A percentile compares a stretch with the other conserved stretches of the same genome.
Evolutionary conservation across 2,113 vertebrate genomes (phyloP).

Genomic region (Lepisosteus osseus): DNA sequence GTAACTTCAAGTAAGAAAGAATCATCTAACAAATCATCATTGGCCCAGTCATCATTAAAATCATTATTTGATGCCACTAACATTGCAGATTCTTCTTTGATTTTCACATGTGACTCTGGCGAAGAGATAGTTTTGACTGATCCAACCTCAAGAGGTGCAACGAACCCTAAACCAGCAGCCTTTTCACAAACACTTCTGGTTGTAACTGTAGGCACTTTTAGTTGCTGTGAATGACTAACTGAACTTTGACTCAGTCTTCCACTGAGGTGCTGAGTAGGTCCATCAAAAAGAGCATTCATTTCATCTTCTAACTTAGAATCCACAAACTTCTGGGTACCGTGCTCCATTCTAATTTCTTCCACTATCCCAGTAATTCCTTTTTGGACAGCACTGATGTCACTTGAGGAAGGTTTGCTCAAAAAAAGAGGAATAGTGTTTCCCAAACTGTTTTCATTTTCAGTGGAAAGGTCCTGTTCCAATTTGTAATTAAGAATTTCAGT

Average conservation of each 20-base stretch:
- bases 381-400: conserved; percentile 15
- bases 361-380: neutral
- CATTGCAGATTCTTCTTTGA: conserved; percentile 24
- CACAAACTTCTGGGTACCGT: conserved; percentile 42
- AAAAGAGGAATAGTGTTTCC: neutral
- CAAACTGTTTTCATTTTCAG: conserved; percentile 1
- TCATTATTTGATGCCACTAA: conserved; percentile 35
- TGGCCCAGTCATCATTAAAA: conserved; percentile 83
- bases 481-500: conserved; percentile 43
- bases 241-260: conserved; percentile 72
- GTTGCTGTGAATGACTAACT: conserved; percentile 40
- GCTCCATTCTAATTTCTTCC: conserved; percentile 21
- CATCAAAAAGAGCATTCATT: conserved; percentile 84
- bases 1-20: conserved; percentile 70
- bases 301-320: conserved; percentile 71
- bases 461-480: conserved; percentile 35
- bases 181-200: neutral
- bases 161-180: neutral
- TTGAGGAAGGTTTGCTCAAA: conserved; percentile 16
- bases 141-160: neutral
- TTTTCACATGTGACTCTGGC: neutral
- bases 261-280: conserved; percentile 76
- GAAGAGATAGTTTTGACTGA: neutral
- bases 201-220: neutral
- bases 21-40: conserved; percentile 75